phyloP scores from a whole-genome alignment of 35 echinoderm and acorn worm species.

The Ptychodera flava region DNA sequence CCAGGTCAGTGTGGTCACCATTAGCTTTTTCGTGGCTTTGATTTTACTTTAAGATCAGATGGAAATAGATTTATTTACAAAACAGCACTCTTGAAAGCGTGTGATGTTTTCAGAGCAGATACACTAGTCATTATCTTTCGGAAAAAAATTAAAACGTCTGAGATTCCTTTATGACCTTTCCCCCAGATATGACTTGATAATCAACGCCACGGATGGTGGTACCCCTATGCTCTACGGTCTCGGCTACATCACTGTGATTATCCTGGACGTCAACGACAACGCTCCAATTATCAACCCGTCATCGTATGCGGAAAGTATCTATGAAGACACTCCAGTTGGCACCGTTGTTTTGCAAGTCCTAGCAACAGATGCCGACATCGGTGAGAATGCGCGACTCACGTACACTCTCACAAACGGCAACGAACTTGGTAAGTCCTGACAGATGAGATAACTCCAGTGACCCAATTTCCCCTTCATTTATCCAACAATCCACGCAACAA shows the following conservation, averaged over 20 bases:
- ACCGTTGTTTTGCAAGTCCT: conserved; percentile 15
- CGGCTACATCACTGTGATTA: conserved; percentile 20
- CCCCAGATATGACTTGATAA: background rate
- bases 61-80: no score
- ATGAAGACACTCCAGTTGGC: conserved; percentile 4
- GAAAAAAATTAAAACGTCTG: no score
- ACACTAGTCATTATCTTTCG: no score
- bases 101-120: no score
- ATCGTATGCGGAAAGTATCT: conserved; percentile 8
- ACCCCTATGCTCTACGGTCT: background rate
- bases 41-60: no score
- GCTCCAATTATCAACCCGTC: conserved; percentile 23
- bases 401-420: conserved; percentile 26
- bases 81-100: no score
- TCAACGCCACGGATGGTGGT: background rate
- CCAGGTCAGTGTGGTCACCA: no score
- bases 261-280: conserved; percentile 47
- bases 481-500: no score
- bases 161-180: no score
- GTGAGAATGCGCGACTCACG: background rate
- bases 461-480: no score
- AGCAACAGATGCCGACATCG: conserved; percentile 39
- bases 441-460: no score
- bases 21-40: no score
- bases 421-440: conserved; percentile 33